Conservation (phyloP, 2,113 vertebrate species). For the Nannospalax galili region DNA sequence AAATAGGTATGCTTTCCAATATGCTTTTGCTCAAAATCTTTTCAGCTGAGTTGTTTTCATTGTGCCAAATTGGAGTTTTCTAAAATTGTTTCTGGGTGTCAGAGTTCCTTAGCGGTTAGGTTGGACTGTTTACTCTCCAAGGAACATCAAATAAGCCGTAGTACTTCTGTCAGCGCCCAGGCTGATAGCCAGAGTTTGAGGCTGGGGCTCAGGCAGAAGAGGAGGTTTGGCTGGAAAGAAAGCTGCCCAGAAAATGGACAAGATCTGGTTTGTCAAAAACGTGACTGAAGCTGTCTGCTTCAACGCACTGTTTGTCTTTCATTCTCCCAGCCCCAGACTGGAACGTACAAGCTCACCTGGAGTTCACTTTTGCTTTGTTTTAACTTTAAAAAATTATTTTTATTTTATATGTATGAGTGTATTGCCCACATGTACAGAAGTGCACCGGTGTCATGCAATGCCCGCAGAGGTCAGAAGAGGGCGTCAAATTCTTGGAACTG, state of each 20-base stretch:
- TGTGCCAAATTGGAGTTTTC: constrained; percentile 51
- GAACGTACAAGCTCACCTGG: constrained; percentile 74
- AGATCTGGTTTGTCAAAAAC: constrained; percentile 64
- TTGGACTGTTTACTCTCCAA: constrained; percentile 24
- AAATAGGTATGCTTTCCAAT: constrained; percentile 48
- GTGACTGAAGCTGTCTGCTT: constrained; percentile 72
- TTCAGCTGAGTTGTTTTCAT: constrained; percentile 50
- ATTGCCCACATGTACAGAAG: too few species aligned
- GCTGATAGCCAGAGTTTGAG: background rate
- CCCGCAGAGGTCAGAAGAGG: too few species aligned
- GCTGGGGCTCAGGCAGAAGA: background rate
- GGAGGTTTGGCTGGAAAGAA: constrained; percentile 54
- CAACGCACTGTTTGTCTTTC: constrained; percentile 67
- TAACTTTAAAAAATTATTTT: constrained; percentile 50
- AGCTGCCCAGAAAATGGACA: constrained; percentile 66
- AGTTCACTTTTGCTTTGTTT: constrained; percentile 77
- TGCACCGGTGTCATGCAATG: too few species aligned
- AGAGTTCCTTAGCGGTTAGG: constrained; percentile 43
- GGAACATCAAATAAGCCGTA: constrained; percentile 23
- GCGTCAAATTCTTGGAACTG: too few species aligned
- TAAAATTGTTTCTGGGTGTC: constrained; percentile 49
- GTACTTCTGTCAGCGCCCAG: constrained; percentile 30
- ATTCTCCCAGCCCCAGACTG: constrained; percentile 73
- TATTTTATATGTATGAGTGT: too few species aligned
- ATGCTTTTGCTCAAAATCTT: constrained; percentile 50